These are phyloP conservation scores for Drosophila kohkoa DNA, from an alignment of 1,140 invertebrate species.

Conservation along the genomic window DNA sequence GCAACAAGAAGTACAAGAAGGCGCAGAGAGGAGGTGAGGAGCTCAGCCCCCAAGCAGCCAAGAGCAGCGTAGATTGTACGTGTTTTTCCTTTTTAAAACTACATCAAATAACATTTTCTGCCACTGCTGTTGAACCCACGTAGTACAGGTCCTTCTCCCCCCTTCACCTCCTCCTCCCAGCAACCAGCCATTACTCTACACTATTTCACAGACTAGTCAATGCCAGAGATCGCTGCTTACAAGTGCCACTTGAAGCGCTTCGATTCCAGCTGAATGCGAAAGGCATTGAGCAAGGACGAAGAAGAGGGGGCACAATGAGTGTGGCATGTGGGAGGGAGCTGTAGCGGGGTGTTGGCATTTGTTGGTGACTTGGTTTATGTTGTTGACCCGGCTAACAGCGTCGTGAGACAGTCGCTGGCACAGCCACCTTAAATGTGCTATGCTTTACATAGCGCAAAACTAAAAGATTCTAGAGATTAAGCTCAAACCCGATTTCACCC, in stretches of 20 bases:
- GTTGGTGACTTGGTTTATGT: conserved; percentile 60
- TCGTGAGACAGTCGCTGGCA: conserved; percentile 40
- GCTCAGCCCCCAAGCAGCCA: not conserved
- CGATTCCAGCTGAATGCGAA: conserved; percentile 61
- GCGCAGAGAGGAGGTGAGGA: not conserved
- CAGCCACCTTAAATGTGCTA: conserved; percentile 55
- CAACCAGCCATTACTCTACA: conserved; percentile 13
- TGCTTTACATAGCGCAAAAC: conserved; percentile 76
- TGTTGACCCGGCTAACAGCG: conserved; percentile 48
- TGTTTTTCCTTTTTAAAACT: conserved; percentile 70
- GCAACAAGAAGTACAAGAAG: conserved; percentile 43
- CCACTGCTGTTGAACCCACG: conserved; percentile 28
- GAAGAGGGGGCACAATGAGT: not conserved
- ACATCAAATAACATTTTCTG: conserved; percentile 69
- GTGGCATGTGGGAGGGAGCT: not conserved
- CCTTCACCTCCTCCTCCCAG: not conserved
- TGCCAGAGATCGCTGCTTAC: conserved; percentile 59
- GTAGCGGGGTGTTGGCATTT: conserved; percentile 6
- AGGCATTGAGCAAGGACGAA: conserved; percentile 29
- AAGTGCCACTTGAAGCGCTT: conserved; percentile 67
- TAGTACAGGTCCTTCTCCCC: not conserved
- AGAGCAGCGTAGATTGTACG: conserved; percentile 50
- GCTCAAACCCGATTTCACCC: conserved; percentile 22
- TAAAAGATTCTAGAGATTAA: conserved; percentile 77
- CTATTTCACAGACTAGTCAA: conserved; percentile 48